Percentiles rank a stretch among this genome's conserved stretches.
phyloP scores from a whole-genome alignment of 2,888 invertebrate species.

The Dicyrtoma fusca region DNA sequence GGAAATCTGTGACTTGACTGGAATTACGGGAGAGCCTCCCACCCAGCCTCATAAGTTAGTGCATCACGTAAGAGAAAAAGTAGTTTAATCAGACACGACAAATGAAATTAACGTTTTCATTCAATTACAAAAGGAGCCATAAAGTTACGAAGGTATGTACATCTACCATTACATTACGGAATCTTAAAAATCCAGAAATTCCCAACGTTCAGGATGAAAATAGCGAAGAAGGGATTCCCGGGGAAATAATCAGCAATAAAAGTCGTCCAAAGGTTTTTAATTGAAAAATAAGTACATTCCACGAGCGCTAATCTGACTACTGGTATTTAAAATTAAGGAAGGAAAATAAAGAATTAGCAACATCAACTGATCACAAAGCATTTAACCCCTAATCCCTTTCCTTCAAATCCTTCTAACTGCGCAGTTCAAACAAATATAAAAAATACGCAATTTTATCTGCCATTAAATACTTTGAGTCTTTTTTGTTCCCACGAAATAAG shows the following conservation, averaged over 20 bases:
- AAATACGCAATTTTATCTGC: too few species aligned
- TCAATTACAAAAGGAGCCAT: slow-evolving; percentile 6
- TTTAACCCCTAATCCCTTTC: slow-evolving; percentile 12
- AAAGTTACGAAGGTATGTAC: background rate
- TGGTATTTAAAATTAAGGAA: slow-evolving; percentile 24
- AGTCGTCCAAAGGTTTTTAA: slow-evolving; percentile 11
- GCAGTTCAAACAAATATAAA: too few species aligned
- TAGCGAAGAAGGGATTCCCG: background rate
- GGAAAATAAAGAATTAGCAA: slow-evolving; percentile 19
- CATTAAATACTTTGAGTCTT: too few species aligned
- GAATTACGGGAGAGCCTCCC: background rate
- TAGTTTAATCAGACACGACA: slow-evolving; percentile 10
- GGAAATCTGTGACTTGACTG: too few species aligned
- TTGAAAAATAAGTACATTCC: slow-evolving; percentile 23
- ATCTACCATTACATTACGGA: too few species aligned
- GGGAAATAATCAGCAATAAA: background rate
- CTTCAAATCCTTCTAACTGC: background rate
- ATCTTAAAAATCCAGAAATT: too few species aligned
- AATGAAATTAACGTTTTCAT: slow-evolving; percentile 24
- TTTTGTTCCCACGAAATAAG: too few species aligned
- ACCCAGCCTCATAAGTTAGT: background rate
- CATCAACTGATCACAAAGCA: slow-evolving; percentile 26
- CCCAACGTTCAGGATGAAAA: too few species aligned
- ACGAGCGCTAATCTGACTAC: slow-evolving; percentile 14
- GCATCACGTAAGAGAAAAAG: background rate